Percentiles rank a stretch among this genome's conserved stretches.
These are phyloP conservation scores for Paedocypris sp. DNA, from an alignment of 2,113 vertebrate species.

Conservation along the genomic window DNA sequence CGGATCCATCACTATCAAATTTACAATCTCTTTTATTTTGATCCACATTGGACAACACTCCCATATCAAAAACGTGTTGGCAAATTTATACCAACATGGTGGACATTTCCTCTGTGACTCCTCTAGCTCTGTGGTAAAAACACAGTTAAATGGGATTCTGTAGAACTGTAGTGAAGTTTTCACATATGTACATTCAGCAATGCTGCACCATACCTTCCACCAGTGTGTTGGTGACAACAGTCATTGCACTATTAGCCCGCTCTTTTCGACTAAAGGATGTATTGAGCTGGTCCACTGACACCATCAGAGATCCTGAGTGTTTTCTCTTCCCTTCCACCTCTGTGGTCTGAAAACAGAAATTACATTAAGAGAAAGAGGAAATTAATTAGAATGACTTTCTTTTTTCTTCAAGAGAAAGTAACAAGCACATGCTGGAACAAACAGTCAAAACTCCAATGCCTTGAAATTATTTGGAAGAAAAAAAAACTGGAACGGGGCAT, in stretches of 20 bases:
- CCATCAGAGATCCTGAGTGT: constrained; percentile 85
- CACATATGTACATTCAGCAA: too few species aligned
- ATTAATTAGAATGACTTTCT: constrained; percentile 28
- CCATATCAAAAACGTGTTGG: constrained; percentile 92
- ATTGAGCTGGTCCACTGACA: constrained; percentile 92
- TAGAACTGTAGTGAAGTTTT: too few species aligned
- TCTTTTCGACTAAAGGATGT: constrained; percentile 86
- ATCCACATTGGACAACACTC: constrained; percentile 87
- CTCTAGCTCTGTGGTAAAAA: constrained; percentile 72
- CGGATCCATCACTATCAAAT: constrained; percentile 94
- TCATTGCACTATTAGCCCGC: constrained; percentile 89
- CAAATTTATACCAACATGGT: constrained; percentile 96
- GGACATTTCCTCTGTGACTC: constrained; percentile 95
- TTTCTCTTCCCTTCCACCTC: constrained; percentile 91
- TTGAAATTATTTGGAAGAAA: too few species aligned
- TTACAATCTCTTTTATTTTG: constrained; percentile 84
- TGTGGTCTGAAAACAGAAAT: constrained; percentile 61
- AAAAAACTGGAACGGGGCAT: too few species aligned
- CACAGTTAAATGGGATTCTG: too few species aligned
- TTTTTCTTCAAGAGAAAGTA: not conserved
- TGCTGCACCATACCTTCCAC: constrained; percentile 70
- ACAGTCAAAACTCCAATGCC: not conserved
- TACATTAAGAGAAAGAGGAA: constrained; percentile 39
- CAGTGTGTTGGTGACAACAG: constrained; percentile 87
- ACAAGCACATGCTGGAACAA: not conserved